Conservation (phyloP, 2,888 invertebrate species). For the Lepidocyrtoides sp. region DNA sequence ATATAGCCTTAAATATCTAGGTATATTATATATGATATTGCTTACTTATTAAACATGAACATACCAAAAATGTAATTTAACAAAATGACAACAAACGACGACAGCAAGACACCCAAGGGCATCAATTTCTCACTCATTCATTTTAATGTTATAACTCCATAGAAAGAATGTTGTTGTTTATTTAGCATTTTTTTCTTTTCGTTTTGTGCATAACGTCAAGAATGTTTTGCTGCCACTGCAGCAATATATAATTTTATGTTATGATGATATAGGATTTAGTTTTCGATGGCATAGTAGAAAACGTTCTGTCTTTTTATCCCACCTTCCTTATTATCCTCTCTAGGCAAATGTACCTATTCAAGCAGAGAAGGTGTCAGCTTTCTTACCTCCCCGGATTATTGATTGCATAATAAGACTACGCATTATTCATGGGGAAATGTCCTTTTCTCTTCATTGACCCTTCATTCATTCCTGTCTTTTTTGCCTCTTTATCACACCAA, state of each 20-base stretch:
- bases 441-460: conserved; percentile 70
- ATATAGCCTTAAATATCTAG: background rate
- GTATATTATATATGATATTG: background rate
- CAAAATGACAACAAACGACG: conserved; percentile 56
- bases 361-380: conserved; percentile 42
- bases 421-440: conserved; percentile 73
- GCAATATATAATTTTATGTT: background rate
- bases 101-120: conserved; percentile 48
- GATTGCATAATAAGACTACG: conserved; percentile 60
- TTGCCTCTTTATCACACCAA: background rate
- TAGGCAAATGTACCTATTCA: background rate
- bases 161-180: conserved; percentile 23
- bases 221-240: background rate
- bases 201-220: background rate
- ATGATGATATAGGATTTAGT: background rate
- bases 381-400: conserved; percentile 45
- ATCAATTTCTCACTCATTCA: conserved; percentile 61
- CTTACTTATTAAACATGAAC: background rate
- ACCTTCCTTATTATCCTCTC: background rate
- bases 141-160: background rate
- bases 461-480: conserved; percentile 47
- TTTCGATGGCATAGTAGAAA: background rate
- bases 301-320: background rate
- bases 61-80: background rate
- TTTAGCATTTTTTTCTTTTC: conserved; percentile 17